phyloP scores from a whole-genome alignment of 2,888 invertebrate genomes.

The Diarsia dahlii region DNA sequence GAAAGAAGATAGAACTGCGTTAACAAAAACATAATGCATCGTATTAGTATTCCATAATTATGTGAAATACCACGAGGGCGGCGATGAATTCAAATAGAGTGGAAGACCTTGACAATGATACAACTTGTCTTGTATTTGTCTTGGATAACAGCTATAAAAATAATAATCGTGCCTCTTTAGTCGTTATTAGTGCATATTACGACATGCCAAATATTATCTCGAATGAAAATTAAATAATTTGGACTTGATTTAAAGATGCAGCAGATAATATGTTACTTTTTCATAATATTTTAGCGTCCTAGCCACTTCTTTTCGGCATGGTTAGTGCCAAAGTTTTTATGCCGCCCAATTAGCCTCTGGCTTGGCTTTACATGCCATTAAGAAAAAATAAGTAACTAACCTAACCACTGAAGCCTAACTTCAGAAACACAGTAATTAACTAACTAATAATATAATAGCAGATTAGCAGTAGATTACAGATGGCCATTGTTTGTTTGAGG shows the following conservation, averaged over 20 bases:
- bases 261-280: not conserved
- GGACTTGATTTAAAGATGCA: not conserved
- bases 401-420: not conserved
- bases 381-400: no score
- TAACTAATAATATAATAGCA: not conserved
- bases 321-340: no score
- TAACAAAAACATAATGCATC: conserved; percentile 77
- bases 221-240: not conserved
- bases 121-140: conserved; percentile 71
- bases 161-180: conserved; percentile 61
- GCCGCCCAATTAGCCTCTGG: no score
- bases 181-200: conserved; percentile 23
- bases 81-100: conserved; percentile 86
- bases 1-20: conserved; percentile 68
- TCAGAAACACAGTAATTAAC: not conserved
- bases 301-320: no score
- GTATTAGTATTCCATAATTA: conserved; percentile 85
- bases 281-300: not conserved
- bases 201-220: conserved; percentile 1
- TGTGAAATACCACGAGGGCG: conserved; percentile 82
- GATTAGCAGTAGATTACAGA: not conserved
- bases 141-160: conserved; percentile 79
- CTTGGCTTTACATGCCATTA: no score
- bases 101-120: conserved; percentile 87
- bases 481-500: not conserved